Evolutionary conservation across 2,888 invertebrate genomes (phyloP), one percentile per base, ranked within the genome.

Genomic region (Amiota communis): DNA sequence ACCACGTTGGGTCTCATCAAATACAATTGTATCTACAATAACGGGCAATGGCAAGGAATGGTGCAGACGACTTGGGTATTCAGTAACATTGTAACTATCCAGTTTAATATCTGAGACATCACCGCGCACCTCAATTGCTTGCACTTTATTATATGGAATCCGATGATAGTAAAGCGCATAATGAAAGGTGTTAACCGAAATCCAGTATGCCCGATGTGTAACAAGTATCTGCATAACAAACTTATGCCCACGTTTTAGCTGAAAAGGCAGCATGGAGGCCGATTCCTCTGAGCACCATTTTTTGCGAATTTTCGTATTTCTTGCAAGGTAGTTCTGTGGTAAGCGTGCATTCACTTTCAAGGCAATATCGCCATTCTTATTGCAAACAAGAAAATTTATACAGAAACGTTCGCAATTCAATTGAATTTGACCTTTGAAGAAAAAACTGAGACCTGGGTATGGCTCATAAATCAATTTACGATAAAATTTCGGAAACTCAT

Each of bases 341-440:
- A 95, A 88, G 12, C 96, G 93, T 2, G 94, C 94, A 87, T 95
- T 95, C 82, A 96, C 92, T 85, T 96, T 95, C 13, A 96, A 90
- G 0, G 93, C 94, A 47, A 95, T 91, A 80, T 94, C 93, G 12
- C 72, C n/a, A 1, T n/a, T 17, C 12, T 61, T 47, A 46, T 76
- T 75, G 9, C 23, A 67, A 8, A 72, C 61, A 1, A 76, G 47
- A 61, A 83, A 81, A 12, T 85, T 79, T 0, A 83, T 81, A 8
- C 72, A 70, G 63, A 83, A 85, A 68, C 84, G 75, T 59, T 83
- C 83, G 56, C 83, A 83, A 8, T 74, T 76, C 17, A 10, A 48
- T 0, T 75, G 71, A 11, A 85, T 77, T 12, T 79, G n/a, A 20
- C 83, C 83, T 49, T 80, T 78, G 48, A 85, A 73, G 48, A 83